A percentile compares a stretch with the other conserved stretches of the same genome.
Evolutionary conservation across 2,797 vertebrate genomes (phyloP).

Genomic region (Pygocentrus nattereri): DNA sequence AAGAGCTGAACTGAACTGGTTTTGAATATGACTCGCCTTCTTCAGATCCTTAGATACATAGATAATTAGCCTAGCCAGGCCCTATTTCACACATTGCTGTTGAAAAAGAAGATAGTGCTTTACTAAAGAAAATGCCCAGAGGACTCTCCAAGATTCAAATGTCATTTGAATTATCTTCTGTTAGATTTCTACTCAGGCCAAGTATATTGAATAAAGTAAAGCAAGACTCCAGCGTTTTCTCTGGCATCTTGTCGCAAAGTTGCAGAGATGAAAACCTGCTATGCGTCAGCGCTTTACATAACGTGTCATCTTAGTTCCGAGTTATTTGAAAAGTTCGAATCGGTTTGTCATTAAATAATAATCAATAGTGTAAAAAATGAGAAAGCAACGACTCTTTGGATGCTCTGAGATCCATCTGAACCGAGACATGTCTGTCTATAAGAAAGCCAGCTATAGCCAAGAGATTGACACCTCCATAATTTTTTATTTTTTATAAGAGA

Average conservation of each 20-base stretch:
- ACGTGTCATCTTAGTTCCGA: background rate
- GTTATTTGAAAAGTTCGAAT: background rate
- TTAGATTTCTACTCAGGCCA: background rate
- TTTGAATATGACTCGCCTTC: background rate
- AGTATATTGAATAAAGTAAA: background rate
- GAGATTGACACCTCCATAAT: background rate
- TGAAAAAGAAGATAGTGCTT: slow-evolving; percentile 15
- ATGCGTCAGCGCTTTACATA: background rate
- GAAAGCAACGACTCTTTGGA: background rate
- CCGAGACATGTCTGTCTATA: background rate
- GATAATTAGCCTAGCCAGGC: background rate
- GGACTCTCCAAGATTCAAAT: background rate
- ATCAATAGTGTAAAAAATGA: background rate
- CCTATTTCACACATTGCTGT: background rate
- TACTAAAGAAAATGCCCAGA: background rate
- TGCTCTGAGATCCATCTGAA: slow-evolving; percentile 7
- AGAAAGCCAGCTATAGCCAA: background rate
- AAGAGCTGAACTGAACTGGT: background rate
- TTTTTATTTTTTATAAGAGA: background rate
- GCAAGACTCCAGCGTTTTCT: slow-evolving; percentile 4
- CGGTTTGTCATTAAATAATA: background rate
- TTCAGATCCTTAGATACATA: background rate
- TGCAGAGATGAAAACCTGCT: slow-evolving; percentile 3
- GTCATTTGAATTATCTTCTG: background rate
- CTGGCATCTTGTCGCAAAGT: background rate